These are phyloP conservation scores for Mimachlamys varia DNA, from an alignment of 2,888 invertebrate genomes.

Conservation along the genomic window DNA sequence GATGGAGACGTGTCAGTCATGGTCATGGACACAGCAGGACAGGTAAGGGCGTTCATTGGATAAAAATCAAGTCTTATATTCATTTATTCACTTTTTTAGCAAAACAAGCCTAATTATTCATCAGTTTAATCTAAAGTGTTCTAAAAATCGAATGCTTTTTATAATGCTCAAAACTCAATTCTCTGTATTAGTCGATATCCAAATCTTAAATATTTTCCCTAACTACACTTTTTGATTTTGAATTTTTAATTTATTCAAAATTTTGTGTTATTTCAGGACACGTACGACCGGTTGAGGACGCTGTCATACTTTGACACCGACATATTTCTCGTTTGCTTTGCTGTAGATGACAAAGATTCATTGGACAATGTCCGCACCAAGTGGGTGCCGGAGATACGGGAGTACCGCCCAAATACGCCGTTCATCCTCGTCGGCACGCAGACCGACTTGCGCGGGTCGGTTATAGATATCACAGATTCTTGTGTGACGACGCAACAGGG, in stretches of 20 bases:
- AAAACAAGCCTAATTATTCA: no score
- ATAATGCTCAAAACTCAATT: no score
- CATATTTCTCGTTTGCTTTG: slow-evolving; percentile 75
- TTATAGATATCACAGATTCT: slow-evolving; percentile 54
- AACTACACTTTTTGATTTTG: no score
- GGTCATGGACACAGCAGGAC: slow-evolving; percentile 74
- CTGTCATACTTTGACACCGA: slow-evolving; percentile 74
- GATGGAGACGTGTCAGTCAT: slow-evolving; percentile 64
- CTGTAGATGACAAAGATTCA: slow-evolving; percentile 70
- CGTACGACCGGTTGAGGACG: slow-evolving; percentile 73
- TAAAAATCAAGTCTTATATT: no score
- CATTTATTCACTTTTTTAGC: no score
- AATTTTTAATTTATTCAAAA: background rate
- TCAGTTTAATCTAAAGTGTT: no score
- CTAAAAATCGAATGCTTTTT: no score
- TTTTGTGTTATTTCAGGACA: slow-evolving; percentile 65
- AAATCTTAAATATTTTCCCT: no score
- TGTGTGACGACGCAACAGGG: slow-evolving; percentile 57
- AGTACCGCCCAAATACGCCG: slow-evolving; percentile 57
- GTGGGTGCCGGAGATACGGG: slow-evolving; percentile 11
- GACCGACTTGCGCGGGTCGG: slow-evolving; percentile 66
- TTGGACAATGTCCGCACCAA: slow-evolving; percentile 75
- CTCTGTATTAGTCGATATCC: no score
- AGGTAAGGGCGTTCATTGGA: slow-evolving; percentile 60
- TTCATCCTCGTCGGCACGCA: slow-evolving; percentile 76